Evolutionary conservation across 1,140 invertebrate genomes (phyloP), one percentile per base, ranked within the genome.

Genomic region (Drosophila erecta): DNA sequence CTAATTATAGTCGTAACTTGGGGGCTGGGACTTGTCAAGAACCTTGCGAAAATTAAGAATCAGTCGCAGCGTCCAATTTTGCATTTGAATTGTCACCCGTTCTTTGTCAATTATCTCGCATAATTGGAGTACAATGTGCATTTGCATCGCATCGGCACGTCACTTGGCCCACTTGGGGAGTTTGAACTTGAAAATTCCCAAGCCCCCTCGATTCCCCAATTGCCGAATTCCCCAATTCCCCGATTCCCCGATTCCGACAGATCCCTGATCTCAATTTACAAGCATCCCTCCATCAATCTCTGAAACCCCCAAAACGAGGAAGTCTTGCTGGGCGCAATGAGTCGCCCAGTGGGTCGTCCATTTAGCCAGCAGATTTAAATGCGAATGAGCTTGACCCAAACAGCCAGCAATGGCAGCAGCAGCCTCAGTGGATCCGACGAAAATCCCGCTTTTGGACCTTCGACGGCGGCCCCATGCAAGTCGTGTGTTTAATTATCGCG

Each of bases 361-460:
- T 84, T 87, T 76, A 81, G 58, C 41, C 61, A 58, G 38, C 54
- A 51, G 74, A 67, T 75, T 72, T 86, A 87, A 86, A 86, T 86
- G 75, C 55, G 83, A 86, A 86, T 86, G 83, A 65, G 84, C 83
- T 86, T 86, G 83, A 86, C 83, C 83, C 75, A 87, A 87, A 79
- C 83, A 86, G 44, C 70, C 83, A 86, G 44, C 70, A 73, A 33
- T 30, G 15, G 41, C 44, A 53, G 55, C 37, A 44, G 24, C 15
- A 17, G n/a, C 37, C 49, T 49, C 30, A 47, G 54, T 44, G 43
- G 15, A 27, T 57, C 24, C 61, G 35, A 38, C 37, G 43, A 50
- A 46, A 44, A 44, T 20, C 44, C 41, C 47, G n/a, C 57, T 43
- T 38, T 27, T 41, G 38, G 54, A 58, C 69, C 69, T 72, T 72